Evolutionary conservation across 2,113 vertebrate species (phyloP).

Genomic region (Genyomyrus donnyi): DNA sequence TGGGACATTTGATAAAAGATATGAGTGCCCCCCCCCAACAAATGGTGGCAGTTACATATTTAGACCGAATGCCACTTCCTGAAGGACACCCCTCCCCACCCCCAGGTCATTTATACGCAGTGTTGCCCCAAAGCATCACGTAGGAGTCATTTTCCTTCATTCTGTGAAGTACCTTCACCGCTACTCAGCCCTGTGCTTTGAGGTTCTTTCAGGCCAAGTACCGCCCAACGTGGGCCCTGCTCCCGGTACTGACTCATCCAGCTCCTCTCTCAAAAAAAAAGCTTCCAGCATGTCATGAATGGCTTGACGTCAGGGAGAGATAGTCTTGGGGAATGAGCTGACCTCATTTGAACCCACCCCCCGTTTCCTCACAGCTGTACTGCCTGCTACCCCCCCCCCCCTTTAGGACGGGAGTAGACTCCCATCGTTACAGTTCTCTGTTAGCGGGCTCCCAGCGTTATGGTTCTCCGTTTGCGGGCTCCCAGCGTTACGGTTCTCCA

Average conservation of each 20-base stretch:
- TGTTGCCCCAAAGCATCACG: neutral
- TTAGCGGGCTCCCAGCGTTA: neutral
- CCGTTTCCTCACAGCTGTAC: neutral
- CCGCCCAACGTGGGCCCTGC: neutral
- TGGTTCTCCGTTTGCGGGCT: too few species aligned
- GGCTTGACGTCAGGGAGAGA: neutral
- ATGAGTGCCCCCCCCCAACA: neutral
- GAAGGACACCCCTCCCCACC: neutral
- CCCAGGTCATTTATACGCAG: neutral
- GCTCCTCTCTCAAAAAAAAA: neutral
- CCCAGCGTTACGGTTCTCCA: too few species aligned
- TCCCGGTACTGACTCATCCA: neutral
- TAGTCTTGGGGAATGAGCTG: neutral
- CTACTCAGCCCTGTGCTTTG: neutral
- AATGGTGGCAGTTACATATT: neutral
- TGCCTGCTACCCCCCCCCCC: neutral
- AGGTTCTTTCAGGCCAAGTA: neutral
- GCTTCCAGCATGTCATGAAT: neutral
- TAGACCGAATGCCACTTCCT: neutral
- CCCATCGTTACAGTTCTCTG: neutral
- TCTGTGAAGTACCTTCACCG: neutral
- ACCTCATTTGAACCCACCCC: neutral
- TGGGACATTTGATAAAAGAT: neutral
- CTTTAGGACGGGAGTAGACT: neutral
- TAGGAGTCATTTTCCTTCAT: neutral